Evolutionary conservation across 2,113 vertebrate species (phyloP).

Genomic region (Sinocyclocheilus anshuiensis): DNA sequence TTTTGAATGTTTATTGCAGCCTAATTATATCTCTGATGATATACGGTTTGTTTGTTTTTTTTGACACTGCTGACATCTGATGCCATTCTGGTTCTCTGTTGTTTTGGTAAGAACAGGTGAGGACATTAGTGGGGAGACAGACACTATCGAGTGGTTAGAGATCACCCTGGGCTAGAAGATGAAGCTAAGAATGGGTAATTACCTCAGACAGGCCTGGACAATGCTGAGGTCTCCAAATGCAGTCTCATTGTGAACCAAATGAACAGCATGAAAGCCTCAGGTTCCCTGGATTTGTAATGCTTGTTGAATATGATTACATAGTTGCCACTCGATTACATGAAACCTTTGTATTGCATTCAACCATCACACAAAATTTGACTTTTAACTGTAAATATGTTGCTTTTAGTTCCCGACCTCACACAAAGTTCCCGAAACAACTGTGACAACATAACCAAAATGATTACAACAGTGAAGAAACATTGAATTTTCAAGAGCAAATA

Average conservation of each 20-base stretch:
- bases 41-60: slow-evolving; percentile 42
- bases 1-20: slow-evolving; percentile 6
- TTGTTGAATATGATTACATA: slow-evolving; percentile 5
- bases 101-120: slow-evolving; percentile 58
- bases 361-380: neutral
- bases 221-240: slow-evolving; percentile 1
- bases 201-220: slow-evolving; percentile 38
- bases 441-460: neutral
- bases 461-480: too few relatives aligned
- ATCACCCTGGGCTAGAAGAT: slow-evolving; percentile 18
- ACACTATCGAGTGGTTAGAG: neutral
- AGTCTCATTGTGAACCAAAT: slow-evolving; percentile 17
- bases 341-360: neutral
- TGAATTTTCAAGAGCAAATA: too few relatives aligned
- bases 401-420: neutral
- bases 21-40: slow-evolving; percentile 51
- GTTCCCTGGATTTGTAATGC: slow-evolving; percentile 19
- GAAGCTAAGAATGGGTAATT: slow-evolving; percentile 30
- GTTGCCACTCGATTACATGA: neutral
- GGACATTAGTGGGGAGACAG: slow-evolving; percentile 11
- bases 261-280: slow-evolving; percentile 3
- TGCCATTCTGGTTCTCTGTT: slow-evolving; percentile 51
- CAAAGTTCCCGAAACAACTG: neutral
- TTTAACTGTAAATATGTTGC: neutral
- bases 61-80: slow-evolving; percentile 60